phyloP scores from a whole-genome alignment of 2,797 vertebrate species.

The Mionectes olivaceus region DNA sequence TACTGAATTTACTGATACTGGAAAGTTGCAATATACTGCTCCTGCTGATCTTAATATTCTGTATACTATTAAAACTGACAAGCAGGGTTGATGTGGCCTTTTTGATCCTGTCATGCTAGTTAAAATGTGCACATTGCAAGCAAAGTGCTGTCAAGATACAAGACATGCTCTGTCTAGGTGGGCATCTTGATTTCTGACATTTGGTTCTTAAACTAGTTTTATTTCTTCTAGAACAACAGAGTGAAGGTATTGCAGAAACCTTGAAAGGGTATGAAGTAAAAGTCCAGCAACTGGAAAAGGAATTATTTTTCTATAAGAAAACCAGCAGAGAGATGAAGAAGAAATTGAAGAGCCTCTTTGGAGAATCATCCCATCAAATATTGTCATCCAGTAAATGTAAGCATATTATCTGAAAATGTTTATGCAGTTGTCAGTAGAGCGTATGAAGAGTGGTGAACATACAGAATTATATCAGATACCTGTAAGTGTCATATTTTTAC shows the following conservation, averaged over 20 bases:
- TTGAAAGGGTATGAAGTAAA: conserved; percentile 77
- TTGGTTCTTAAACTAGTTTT: conserved; percentile 48
- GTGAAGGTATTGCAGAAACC: conserved; percentile 67
- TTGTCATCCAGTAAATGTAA: conserved; percentile 47
- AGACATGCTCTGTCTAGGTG: background rate
- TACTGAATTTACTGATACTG: background rate
- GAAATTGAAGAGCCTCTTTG: conserved; percentile 81
- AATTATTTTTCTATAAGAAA: conserved; percentile 93
- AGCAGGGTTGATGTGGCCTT: background rate
- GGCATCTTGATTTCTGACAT: background rate
- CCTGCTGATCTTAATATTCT: background rate
- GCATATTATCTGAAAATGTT: background rate
- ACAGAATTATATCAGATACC: background rate
- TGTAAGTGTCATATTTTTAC: background rate
- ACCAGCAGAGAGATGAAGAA: conserved; percentile 88
- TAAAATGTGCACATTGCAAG: background rate
- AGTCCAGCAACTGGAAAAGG: conserved; percentile 88
- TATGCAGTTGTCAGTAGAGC: background rate
- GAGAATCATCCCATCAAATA: conserved; percentile 57
- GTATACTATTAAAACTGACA: background rate
- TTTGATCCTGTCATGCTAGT: background rate
- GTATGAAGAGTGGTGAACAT: background rate
- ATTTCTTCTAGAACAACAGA: conserved; percentile 73
- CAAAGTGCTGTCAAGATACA: background rate
- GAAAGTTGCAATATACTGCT: fast-evolving